Percentiles rank a stretch among this genome's conserved stretches.
Conservation (phyloP, 2,888 invertebrate genomes). For the Athalia circularis region DNA sequence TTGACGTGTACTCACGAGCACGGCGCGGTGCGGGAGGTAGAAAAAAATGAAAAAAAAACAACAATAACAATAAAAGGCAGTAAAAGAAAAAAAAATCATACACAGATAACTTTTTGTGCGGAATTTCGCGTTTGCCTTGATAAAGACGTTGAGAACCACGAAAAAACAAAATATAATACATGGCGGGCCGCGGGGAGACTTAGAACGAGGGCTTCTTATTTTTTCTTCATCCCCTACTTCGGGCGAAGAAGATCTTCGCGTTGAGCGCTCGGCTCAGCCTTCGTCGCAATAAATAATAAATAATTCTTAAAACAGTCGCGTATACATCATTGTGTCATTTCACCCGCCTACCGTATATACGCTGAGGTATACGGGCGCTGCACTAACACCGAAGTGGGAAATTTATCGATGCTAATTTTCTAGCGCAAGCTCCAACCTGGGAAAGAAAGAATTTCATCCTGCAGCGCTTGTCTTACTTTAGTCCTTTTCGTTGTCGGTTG, state of each 20-base stretch:
- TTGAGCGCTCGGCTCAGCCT: constrained; percentile 48
- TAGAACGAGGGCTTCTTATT: constrained; percentile 23
- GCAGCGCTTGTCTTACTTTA: constrained; percentile 33
- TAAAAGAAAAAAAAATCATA: too few relatives aligned
- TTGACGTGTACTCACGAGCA: neutral
- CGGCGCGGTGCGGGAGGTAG: neutral
- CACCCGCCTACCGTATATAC: constrained; percentile 63
- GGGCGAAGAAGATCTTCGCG: constrained; percentile 46
- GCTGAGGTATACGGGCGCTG: constrained; percentile 55
- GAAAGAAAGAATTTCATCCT: constrained; percentile 66
- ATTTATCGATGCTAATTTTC: constrained; percentile 75
- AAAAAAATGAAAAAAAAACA: neutral
- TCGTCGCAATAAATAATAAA: constrained; percentile 71
- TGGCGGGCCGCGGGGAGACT: neutral
- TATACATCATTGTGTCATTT: constrained; percentile 73
- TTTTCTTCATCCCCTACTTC: constrained; percentile 40
- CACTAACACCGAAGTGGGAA: constrained; percentile 64
- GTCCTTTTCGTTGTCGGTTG: constrained; percentile 36
- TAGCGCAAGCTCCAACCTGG: constrained; percentile 62
- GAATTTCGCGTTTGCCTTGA: neutral
- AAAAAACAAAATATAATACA: constrained; percentile 41
- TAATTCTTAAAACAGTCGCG: constrained; percentile 73
- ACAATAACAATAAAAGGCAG: too few relatives aligned
- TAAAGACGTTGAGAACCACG: constrained; percentile 38
- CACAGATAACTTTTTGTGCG: constrained; percentile 18